phyloP scores from a whole-genome alignment of 1,140 invertebrate species.

The Drosophila burlai region DNA sequence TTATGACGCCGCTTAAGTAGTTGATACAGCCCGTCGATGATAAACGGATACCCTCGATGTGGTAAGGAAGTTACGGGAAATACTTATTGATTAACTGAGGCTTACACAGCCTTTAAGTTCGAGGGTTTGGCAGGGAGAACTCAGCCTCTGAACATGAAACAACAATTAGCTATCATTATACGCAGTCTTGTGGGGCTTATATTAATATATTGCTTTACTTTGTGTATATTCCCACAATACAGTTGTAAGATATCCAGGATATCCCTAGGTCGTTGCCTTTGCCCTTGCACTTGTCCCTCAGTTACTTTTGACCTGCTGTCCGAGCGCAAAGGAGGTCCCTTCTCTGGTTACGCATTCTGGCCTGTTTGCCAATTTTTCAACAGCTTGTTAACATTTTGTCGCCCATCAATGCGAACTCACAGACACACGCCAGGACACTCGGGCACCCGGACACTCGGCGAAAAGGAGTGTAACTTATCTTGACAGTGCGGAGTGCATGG shows the following conservation, averaged over 20 bases:
- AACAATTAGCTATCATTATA: background rate
- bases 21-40: conserved; percentile 38
- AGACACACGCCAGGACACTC: background rate
- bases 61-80: background rate
- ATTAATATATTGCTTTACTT: background rate
- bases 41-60: conserved; percentile 40
- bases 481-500: conserved; percentile 19
- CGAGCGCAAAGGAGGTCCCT: conserved; percentile 30
- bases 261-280: background rate
- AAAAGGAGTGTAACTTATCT: conserved; percentile 44
- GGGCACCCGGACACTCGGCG: background rate
- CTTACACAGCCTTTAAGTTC: too few relatives aligned
- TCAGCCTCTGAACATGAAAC: too few relatives aligned
- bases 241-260: background rate
- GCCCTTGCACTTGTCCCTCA: background rate
- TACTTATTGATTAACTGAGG: background rate
- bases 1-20: conserved; percentile 76
- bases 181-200: background rate
- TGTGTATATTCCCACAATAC: too few relatives aligned
- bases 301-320: conserved; percentile 3
- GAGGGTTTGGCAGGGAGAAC: background rate
- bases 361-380: conserved; percentile 78
- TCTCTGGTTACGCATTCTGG: conserved; percentile 57
- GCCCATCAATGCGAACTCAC: conserved; percentile 61
- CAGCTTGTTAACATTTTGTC: conserved; percentile 83